A percentile compares a stretch with the other conserved stretches of the same genome.
Evolutionary conservation across 2,113 vertebrate species (phyloP).

Genomic region (Polypterus bichir): DNA sequence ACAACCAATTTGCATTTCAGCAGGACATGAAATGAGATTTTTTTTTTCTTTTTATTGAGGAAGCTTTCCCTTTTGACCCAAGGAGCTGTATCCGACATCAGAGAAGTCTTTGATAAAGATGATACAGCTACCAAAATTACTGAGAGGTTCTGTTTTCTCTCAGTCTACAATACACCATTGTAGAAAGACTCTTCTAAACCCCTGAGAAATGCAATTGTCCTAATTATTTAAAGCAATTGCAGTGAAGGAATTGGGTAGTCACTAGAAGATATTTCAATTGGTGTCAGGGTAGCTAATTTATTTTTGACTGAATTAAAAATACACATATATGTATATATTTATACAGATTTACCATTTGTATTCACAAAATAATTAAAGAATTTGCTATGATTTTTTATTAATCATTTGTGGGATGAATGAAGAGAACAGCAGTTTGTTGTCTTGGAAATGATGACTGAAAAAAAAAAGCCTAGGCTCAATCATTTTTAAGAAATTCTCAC

Average conservation of each 20-base stretch:
- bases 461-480: slow-evolving; percentile 18
- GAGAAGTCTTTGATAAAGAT: neutral
- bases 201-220: neutral
- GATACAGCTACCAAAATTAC: neutral
- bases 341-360: no score
- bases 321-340: no score
- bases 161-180: neutral
- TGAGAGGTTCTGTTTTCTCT: neutral
- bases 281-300: no score
- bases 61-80: neutral
- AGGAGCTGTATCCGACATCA: neutral
- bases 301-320: no score
- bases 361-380: no score
- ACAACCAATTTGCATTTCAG: neutral
- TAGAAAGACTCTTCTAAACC: neutral
- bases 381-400: no score
- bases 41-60: neutral
- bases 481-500: slow-evolving; percentile 22
- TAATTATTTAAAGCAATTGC: neutral
- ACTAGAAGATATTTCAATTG: no score
- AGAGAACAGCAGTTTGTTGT: slow-evolving; percentile 12
- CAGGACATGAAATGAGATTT: neutral
- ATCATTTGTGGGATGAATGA: neutral
- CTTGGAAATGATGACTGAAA: slow-evolving; percentile 18
- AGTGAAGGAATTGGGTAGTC: no score